Percentiles rank a stretch among this genome's conserved stretches.
Evolutionary conservation across 2,113 vertebrate genomes (phyloP).

Genomic region (Prolemur simus): DNA sequence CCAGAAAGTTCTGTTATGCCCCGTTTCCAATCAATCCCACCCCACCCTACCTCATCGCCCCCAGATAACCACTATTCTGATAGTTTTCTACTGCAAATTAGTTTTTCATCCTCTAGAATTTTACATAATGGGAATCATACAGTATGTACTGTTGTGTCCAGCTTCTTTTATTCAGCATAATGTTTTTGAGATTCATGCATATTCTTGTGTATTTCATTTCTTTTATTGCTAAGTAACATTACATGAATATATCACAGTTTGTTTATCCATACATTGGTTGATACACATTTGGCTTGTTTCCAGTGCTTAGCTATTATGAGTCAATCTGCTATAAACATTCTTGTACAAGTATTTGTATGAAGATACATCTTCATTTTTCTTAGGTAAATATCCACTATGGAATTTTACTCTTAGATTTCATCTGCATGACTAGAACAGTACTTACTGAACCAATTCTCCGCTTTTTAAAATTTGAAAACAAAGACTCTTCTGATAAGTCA

Average conservation of each 20-base stretch:
- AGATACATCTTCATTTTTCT: conserved; percentile 22
- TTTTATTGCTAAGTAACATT: conserved; percentile 28
- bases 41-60: too few relatives aligned
- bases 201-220: conserved; percentile 1
- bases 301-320: conserved; percentile 9
- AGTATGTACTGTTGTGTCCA: not conserved
- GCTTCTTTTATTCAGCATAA: conserved; percentile 40
- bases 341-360: not conserved
- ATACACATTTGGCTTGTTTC: conserved; percentile 35
- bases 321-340: conserved; percentile 18
- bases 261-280: not conserved
- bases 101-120: conserved; percentile 41
- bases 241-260: conserved; percentile 13
- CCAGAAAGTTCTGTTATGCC: conserved; percentile 22
- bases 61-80: not conserved
- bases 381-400: not conserved
- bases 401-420: conserved; percentile 38
- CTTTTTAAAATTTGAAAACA: conserved; percentile 29
- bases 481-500: not conserved
- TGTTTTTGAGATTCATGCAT: conserved; percentile 26
- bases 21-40: not conserved
- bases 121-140: not conserved
- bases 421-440: not conserved
- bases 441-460: not conserved
- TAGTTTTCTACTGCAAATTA: not conserved